phyloP scores from a whole-genome alignment of 2,797 vertebrate genomes.

The Prunella strophiata region DNA sequence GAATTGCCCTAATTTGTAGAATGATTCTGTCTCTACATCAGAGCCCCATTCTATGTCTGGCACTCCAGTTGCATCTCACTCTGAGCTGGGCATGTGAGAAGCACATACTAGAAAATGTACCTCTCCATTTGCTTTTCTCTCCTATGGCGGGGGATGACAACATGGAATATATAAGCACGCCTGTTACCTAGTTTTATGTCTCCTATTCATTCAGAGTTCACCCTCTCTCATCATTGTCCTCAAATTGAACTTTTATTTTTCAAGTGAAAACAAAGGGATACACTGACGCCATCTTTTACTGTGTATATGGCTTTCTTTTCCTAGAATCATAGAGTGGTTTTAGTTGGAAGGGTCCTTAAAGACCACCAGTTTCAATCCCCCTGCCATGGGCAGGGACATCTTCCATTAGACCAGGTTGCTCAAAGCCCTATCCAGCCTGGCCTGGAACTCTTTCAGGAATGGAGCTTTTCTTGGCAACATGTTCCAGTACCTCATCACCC shows the following conservation, averaged over 20 bases:
- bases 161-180: accelerated
- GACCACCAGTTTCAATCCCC: accelerated
- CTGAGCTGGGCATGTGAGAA: background rate
- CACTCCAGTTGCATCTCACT: background rate
- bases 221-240: background rate
- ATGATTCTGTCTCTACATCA: background rate
- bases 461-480: background rate
- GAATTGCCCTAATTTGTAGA: slow-evolving; percentile 35
- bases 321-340: background rate
- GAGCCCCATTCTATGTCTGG: background rate
- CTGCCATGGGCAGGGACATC: background rate
- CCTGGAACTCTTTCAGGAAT: background rate
- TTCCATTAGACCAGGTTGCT: background rate
- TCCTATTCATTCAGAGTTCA: background rate
- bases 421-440: background rate
- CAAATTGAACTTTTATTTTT: background rate
- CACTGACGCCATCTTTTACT: background rate
- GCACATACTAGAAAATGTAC: background rate
- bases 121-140: background rate
- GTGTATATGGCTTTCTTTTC: background rate
- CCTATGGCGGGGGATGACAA: background rate
- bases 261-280: background rate
- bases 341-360: background rate
- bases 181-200: background rate
- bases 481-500: background rate